These are phyloP conservation scores for Epirrita christyi DNA, from an alignment of 2,888 invertebrate species.

Conservation along the genomic window DNA sequence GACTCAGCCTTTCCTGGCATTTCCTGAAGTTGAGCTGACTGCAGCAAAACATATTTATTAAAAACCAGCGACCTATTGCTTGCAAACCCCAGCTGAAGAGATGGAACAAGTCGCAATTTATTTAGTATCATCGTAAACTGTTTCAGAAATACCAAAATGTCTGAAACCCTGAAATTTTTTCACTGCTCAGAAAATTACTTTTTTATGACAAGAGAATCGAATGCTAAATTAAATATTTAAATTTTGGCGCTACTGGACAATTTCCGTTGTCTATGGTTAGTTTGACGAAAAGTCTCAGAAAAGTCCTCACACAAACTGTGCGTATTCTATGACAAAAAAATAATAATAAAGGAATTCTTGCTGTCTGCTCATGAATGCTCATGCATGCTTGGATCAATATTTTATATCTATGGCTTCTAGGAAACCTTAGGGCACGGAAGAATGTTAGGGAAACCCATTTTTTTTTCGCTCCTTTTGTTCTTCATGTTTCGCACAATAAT, in stretches of 20 bases:
- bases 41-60: slow-evolving; percentile 39
- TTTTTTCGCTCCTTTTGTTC: too few species aligned
- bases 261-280: slow-evolving; percentile 24
- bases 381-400: neutral
- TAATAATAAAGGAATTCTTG: too few species aligned
- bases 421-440: too few species aligned
- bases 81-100: slow-evolving; percentile 40
- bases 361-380: too few species aligned
- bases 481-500: too few species aligned
- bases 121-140: slow-evolving; percentile 50
- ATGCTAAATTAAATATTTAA: slow-evolving; percentile 44
- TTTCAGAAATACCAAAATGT: slow-evolving; percentile 26
- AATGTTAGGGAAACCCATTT: too few species aligned
- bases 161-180: slow-evolving; percentile 34
- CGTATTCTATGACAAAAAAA: too few species aligned
- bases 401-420: too few species aligned
- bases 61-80: slow-evolving; percentile 43
- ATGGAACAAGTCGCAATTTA: slow-evolving; percentile 49
- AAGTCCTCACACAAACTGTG: too few species aligned
- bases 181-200: slow-evolving; percentile 24
- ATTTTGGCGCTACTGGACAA: slow-evolving; percentile 47
- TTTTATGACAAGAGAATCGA: slow-evolving; percentile 48
- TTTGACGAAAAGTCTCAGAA: neutral
- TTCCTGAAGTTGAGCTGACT: slow-evolving; percentile 50
- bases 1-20: slow-evolving; percentile 33